These are phyloP conservation scores for Ophion ventricosus DNA, from an alignment of 2,888 invertebrate species.

Conservation along the genomic window DNA sequence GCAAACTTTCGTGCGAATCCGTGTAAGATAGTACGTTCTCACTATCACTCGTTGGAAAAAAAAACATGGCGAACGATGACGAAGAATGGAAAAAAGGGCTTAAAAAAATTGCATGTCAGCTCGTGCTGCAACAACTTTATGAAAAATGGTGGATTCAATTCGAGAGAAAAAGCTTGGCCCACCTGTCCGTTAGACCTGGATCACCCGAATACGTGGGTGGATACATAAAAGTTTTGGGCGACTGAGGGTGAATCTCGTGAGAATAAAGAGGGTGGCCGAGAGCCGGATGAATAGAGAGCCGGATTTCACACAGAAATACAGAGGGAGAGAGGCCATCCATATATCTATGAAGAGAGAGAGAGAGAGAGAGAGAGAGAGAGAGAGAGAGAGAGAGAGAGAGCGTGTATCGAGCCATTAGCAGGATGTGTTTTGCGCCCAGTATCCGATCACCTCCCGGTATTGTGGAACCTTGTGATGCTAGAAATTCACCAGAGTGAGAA, in stretches of 20 bases:
- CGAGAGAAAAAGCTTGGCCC: background rate
- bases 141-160: background rate
- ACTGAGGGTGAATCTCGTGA: constrained; percentile 47
- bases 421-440: constrained; percentile 78
- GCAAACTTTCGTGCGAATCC: too few species aligned
- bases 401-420: constrained; percentile 74
- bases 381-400: constrained; percentile 23
- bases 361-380: constrained; percentile 32
- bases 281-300: constrained; percentile 13
- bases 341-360: constrained; percentile 22
- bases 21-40: too few species aligned
- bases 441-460: constrained; percentile 75
- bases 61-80: background rate
- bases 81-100: background rate
- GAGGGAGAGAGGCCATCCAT: background rate
- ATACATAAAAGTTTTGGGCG: background rate
- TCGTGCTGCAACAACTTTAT: background rate
- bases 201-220: background rate
- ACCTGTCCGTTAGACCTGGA: background rate
- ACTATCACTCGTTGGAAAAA: background rate
- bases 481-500: constrained; percentile 49
- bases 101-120: background rate
- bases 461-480: constrained; percentile 52
- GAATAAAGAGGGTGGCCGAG: constrained; percentile 25
- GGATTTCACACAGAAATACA: background rate